These are phyloP conservation scores for Lynx canadensis DNA, from an alignment of 2,113 vertebrate species.

Conservation along the genomic window DNA sequence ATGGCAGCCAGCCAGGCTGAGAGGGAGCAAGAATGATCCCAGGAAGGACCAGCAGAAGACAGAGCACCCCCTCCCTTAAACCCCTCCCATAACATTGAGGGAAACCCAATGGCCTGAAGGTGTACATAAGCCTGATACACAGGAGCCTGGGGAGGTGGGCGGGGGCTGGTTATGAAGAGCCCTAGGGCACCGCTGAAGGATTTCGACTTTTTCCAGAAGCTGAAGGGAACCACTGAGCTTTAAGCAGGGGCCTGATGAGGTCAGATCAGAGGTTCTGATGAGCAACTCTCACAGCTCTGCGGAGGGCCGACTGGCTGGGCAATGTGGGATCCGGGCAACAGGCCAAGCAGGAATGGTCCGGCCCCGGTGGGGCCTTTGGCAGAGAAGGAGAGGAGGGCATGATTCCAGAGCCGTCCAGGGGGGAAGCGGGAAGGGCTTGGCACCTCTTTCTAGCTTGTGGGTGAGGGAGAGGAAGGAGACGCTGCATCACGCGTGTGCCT, in stretches of 20 bases:
- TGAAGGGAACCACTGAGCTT: not conserved
- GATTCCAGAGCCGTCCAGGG: not conserved
- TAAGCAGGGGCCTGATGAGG: too few relatives aligned
- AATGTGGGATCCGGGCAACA: not conserved
- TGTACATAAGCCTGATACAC: not conserved
- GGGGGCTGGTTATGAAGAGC: not conserved
- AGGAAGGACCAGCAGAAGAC: not conserved
- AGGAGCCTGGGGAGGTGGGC: not conserved
- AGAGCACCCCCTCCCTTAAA: not conserved
- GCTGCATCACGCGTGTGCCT: rapidly evolving
- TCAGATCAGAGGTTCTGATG: not conserved
- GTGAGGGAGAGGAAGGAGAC: not conserved
- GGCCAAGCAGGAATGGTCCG: not conserved
- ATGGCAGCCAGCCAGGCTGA: not conserved
- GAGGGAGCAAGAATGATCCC: too few relatives aligned
- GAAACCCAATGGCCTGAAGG: not conserved
- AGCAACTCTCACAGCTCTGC: not conserved
- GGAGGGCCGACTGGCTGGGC: rapidly evolving
- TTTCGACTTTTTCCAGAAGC: not conserved
- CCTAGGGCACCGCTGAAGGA: not conserved
- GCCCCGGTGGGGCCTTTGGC: not conserved
- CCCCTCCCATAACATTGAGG: not conserved
- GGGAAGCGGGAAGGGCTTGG: not conserved
- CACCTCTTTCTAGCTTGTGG: not conserved
- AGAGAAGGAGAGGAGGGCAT: too few relatives aligned